Base-by-base conservation (phyloP, 2,113 vertebrate species). In the Phalacrocorax pelagicus region DNA sequence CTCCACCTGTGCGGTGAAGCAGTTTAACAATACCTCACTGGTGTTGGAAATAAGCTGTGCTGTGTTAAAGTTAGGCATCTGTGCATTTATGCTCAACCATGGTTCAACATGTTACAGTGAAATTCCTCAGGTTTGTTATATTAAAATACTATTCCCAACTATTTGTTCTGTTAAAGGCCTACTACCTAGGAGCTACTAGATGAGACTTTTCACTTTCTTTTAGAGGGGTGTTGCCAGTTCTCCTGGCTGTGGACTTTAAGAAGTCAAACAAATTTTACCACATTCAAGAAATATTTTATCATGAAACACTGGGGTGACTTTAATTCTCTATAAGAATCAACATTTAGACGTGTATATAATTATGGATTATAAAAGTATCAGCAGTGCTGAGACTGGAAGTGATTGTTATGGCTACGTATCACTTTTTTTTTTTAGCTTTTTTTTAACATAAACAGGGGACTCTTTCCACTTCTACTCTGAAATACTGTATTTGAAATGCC, bases 1-100 rank as follows among this genome's bases (percentile, higher is more conserved):
- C 59, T 93, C 90, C 94, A 97, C 83, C 90, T 97, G 96, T 17
- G 3, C 46, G 15, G 23, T 69, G 58, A 94, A 94, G 49, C 57
- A 62, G 61, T 70, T 88, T 58, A 80, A 72, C 67, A 87, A 65
- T 72, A 34, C 19, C 62, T 95, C 66, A 66, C 61, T 85, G 40
- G 58, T 75, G 66, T 40, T 0, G 0, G 27, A 90, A 81, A 78
- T 58, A 94, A 80, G 18, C 34, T 2, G 1, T 87, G 24, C 20
- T 70, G 16, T 52, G 27, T 62, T 79, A 54, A 44, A 93, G 44
- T 81, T 69, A 96, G 57, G 34, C 57, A 87, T 81, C 90, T 86
- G 57, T 63, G 70, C 62, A 24, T 89, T 91, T 84, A 46, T 82
- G 42, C 46, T 66, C 22, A 92, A 23, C 54, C 15, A 5, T 2